Percentiles rank a stretch among this genome's conserved stretches.
Evolutionary conservation across 2,797 vertebrate species (phyloP).

Genomic region (Smutsia gigantea): DNA sequence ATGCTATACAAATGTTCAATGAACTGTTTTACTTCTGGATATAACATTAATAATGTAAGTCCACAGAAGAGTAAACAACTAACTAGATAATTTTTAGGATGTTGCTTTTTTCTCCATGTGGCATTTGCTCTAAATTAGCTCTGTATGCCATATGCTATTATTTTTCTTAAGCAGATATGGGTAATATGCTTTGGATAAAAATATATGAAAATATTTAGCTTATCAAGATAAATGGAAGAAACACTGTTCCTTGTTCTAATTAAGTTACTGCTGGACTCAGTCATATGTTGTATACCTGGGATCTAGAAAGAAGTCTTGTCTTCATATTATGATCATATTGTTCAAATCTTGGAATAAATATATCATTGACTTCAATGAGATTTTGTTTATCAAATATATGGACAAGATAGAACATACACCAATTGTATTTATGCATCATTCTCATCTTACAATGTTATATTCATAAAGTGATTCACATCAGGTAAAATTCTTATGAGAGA

Average conservation of each 20-base stretch:
- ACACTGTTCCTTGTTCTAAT: not conserved
- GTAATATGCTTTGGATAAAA: not conserved
- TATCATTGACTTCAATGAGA: not conserved
- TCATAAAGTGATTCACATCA: not conserved
- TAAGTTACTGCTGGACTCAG: not conserved
- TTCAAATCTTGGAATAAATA: not conserved
- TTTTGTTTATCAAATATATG: not conserved
- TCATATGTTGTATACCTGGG: not conserved
- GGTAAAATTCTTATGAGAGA: not conserved
- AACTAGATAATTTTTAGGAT: not conserved
- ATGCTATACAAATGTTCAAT: not conserved
- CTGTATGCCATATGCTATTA: not conserved
- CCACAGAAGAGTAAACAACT: not conserved
- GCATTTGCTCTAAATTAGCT: constrained; percentile 5
- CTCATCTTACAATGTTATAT: not conserved
- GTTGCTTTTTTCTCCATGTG: not conserved
- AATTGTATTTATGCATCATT: not conserved
- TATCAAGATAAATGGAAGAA: not conserved
- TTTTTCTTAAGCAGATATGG: not conserved
- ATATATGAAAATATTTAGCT: not conserved
- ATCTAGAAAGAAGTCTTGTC: not conserved
- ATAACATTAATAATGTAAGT: not conserved
- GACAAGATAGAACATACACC: not conserved
- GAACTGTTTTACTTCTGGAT: not conserved
- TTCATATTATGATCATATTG: not conserved